phyloP scores from a whole-genome alignment of 2,113 vertebrate genomes.

The Siphamia tubifer region DNA sequence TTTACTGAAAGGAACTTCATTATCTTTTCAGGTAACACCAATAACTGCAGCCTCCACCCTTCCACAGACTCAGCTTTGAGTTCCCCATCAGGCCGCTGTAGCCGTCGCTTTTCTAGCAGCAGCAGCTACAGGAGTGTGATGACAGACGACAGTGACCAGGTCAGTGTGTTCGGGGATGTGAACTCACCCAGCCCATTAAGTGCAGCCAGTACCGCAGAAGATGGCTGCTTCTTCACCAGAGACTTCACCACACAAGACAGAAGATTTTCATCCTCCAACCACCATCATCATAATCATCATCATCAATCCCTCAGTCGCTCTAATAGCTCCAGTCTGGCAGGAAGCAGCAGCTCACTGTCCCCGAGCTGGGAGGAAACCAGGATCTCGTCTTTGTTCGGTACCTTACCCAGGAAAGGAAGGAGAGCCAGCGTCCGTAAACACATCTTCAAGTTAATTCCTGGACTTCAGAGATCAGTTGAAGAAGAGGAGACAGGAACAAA shows the following conservation, averaged over 20 bases:
- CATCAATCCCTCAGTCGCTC: slow-evolving; percentile 57
- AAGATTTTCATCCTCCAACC: slow-evolving; percentile 67
- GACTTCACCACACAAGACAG: slow-evolving; percentile 37
- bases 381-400: slow-evolving; percentile 83
- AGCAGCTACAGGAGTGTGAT: slow-evolving; percentile 88
- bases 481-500: slow-evolving; percentile 82
- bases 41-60: slow-evolving; percentile 50
- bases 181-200: slow-evolving; percentile 70
- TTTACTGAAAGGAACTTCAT: background rate
- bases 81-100: background rate
- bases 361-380: slow-evolving; percentile 81
- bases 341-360: slow-evolving; percentile 82
- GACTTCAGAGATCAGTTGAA: slow-evolving; percentile 88
- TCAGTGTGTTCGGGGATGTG: slow-evolving; percentile 82
- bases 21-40: slow-evolving; percentile 77
- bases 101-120: slow-evolving; percentile 84
- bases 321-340: slow-evolving; percentile 85
- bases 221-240: slow-evolving; percentile 79
- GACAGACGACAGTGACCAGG: slow-evolving; percentile 85
- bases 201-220: slow-evolving; percentile 78
- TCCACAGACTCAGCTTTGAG: slow-evolving; percentile 52
- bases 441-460: slow-evolving; percentile 89
- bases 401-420: slow-evolving; percentile 86
- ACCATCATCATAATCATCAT: slow-evolving; percentile 63
- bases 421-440: slow-evolving; percentile 85